phyloP scores from a whole-genome alignment of 2,888 invertebrate genomes.

The Congeria kusceri region DNA sequence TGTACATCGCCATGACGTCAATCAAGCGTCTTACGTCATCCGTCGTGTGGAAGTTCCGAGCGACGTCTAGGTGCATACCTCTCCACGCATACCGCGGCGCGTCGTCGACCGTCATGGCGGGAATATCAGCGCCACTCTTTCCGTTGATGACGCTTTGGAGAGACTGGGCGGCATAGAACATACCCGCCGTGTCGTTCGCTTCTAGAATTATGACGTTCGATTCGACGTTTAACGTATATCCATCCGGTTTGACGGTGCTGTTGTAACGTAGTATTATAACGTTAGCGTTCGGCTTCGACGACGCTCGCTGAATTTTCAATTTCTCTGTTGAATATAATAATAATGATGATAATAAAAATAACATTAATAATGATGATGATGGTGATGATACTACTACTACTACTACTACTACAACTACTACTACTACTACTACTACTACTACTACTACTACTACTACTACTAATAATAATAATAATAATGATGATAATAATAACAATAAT shows the following conservation, averaged over 20 bases:
- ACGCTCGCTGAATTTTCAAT: too few relatives aligned
- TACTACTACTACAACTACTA: too few relatives aligned
- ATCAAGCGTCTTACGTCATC: constrained; percentile 73
- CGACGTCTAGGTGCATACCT: constrained; percentile 76
- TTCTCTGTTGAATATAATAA: too few relatives aligned
- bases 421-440: too few relatives aligned
- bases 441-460: too few relatives aligned
- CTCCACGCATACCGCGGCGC: constrained; percentile 72
- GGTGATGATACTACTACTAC: too few relatives aligned
- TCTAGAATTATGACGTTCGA: constrained; percentile 50
- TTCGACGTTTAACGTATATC: constrained; percentile 63
- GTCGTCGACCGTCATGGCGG: constrained; percentile 59
- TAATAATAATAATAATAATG: too few relatives aligned
- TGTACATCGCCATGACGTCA: constrained; percentile 83
- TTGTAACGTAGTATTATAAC: constrained; percentile 4
- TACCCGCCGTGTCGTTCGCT: constrained; percentile 48
- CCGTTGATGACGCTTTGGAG: constrained; percentile 58
- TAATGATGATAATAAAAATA: too few relatives aligned
- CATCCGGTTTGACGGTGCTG: constrained; percentile 23
- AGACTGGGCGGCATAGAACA: constrained; percentile 69
- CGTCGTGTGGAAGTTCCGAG: constrained; percentile 78
- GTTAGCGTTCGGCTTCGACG: background rate
- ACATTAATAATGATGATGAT: too few relatives aligned
- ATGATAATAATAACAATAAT: too few relatives aligned
- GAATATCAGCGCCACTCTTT: constrained; percentile 46